These are phyloP conservation scores for Nerophis ophidion DNA, from an alignment of 2,113 vertebrate genomes.

Conservation along the genomic window DNA sequence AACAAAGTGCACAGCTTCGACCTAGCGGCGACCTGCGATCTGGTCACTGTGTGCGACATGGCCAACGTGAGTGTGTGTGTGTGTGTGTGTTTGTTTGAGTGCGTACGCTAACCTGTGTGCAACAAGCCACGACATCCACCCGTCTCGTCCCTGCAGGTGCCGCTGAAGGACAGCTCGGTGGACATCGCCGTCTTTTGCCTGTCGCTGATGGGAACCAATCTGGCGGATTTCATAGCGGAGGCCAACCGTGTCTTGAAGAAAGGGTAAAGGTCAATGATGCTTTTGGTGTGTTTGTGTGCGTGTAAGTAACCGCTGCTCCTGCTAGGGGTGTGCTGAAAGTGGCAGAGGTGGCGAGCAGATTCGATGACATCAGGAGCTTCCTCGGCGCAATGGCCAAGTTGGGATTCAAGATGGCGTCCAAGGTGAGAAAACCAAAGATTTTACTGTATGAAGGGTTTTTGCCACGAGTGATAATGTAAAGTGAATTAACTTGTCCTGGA, in stretches of 20 bases:
- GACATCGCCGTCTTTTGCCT: slow-evolving; percentile 90
- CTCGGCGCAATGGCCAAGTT: slow-evolving; percentile 68
- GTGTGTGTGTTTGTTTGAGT: neutral
- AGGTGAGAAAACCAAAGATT: slow-evolving; percentile 67
- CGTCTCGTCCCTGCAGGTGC: slow-evolving; percentile 73
- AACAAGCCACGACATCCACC: neutral
- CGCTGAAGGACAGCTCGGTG: slow-evolving; percentile 73
- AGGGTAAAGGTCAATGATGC: slow-evolving; percentile 64
- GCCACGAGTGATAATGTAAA: no score
- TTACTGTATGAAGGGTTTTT: no score
- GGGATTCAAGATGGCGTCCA: slow-evolving; percentile 80
- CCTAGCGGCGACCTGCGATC: slow-evolving; percentile 78
- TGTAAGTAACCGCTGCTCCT: slow-evolving; percentile 8
- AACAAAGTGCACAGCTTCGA: slow-evolving; percentile 91
- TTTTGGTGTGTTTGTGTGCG: neutral
- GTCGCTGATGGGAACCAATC: slow-evolving; percentile 93
- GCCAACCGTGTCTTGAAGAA: slow-evolving; percentile 85
- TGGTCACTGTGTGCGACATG: slow-evolving; percentile 89
- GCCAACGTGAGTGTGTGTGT: slow-evolving; percentile 71
- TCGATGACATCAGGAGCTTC: slow-evolving; percentile 76
- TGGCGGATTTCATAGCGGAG: slow-evolving; percentile 84
- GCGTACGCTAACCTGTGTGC: accelerated
- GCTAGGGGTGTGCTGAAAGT: slow-evolving; percentile 84
- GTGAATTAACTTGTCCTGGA: no score
- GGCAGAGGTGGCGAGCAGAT: slow-evolving; percentile 90